Base-by-base conservation (phyloP, 1,140 invertebrate genomes). In the Musca vetustissima region DNA sequence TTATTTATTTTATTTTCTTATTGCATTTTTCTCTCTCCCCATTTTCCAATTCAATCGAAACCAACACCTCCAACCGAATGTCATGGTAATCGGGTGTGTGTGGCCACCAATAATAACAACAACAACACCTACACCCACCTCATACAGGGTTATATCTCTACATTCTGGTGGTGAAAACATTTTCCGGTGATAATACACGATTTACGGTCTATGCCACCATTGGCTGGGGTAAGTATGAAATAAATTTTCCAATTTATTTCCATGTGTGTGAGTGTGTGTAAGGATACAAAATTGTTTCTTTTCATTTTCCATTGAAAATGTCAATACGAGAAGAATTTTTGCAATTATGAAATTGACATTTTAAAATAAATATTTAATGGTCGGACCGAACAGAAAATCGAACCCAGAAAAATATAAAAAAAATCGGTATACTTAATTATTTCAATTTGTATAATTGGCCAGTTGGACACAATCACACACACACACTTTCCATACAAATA, bases 101-200 rank as follows among this genome's bases (percentile, higher is more conserved):
- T 43, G 36, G 36, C 11, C 36, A 13, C 36, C 36, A 11, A 43
- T 8, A 43, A 43, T 11, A 43, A 43, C 1, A 43, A 43, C 36
- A 43, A 43, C 36, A 6, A 13, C 4, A 43, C 28, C 3, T 4
- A 28, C 3, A 28, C 8, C 28, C 28, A n/a, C n/a, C n/a, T n/a
- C n/a, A 32, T 32, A 9, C 36, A 43, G 92, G 93, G 28, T 84
- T 98, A 3, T 98, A 97, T 83, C 85, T 98, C 15, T 97, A 97
- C 82, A 92, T 97, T 84, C 85, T 98, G 69, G 95, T 98, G 32
- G 95, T 97, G 21, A 92, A 94, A 84, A 95, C 94, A 1, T 94
- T 96, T 74, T 93, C 92, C 0, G 91, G 93, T 47, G 93, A 97
- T 77, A 95, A 94, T 76, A 92, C 98, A 72, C 93, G 93, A 78